These are phyloP conservation scores for Heliothis peltigera DNA, from an alignment of 2,888 invertebrate species.

Conservation along the genomic window DNA sequence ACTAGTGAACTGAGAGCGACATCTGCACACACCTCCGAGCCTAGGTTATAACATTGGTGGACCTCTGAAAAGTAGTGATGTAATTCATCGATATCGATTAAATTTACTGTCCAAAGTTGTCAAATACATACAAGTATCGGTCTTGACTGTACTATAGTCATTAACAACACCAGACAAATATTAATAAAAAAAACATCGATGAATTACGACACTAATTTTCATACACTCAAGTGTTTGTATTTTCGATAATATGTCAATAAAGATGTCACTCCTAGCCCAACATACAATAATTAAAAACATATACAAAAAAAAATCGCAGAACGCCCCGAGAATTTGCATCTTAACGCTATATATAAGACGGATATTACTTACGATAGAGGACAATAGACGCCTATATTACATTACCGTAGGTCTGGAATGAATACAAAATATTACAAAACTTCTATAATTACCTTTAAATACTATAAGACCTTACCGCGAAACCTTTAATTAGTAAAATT, in stretches of 20 bases:
- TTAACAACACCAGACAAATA: background rate
- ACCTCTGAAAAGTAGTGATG: background rate
- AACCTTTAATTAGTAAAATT: conserved; percentile 41
- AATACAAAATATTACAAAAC: conserved; percentile 88
- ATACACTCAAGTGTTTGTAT: background rate
- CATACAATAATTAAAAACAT: conserved; percentile 27
- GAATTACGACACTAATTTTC: background rate
- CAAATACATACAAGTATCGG: background rate
- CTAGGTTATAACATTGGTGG: background rate
- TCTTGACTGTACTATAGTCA: background rate
- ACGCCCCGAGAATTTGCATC: conserved; percentile 68
- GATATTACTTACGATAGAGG: conserved; percentile 85
- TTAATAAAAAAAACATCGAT: too few relatives aligned
- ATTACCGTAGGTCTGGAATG: conserved; percentile 85
- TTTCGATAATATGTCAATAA: conserved; percentile 2
- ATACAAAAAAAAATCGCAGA: conserved; percentile 36
- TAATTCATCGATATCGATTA: background rate
- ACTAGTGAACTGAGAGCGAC: conserved; percentile 4
- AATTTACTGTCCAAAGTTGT: too few relatives aligned
- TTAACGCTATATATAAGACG: conserved; percentile 86
- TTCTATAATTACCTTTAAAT: conserved; percentile 67
- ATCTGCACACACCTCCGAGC: conserved; percentile 12
- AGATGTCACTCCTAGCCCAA: conserved; percentile 10
- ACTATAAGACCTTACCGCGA: conserved; percentile 59
- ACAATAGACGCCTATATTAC: conserved; percentile 87